Base-by-base conservation (phyloP, 2,888 invertebrate genomes). In the Isotomurus palustris region DNA sequence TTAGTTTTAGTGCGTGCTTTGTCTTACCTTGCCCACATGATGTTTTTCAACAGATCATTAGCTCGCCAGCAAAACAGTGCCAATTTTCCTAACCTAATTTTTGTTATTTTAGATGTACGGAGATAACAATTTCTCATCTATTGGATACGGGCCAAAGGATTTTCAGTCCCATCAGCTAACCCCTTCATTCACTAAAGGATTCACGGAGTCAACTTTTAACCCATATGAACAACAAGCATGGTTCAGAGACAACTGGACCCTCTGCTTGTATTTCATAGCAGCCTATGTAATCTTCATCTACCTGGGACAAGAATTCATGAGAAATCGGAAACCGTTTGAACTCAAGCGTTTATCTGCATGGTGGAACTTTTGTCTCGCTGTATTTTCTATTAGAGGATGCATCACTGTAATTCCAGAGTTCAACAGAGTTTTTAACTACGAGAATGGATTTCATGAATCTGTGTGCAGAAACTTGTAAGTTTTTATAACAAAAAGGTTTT, bases 181-280 rank as follows among this genome's bases (percentile, higher is more conserved):
- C n/a, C n/a, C n/a, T n/a, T n/a, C n/a, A n/a, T n/a, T n/a, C n/a
- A n/a, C n/a, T n/a, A n/a, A n/a, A n/a, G n/a, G n/a, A n/a, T n/a
- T n/a, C n/a, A n/a, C n/a, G n/a, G n/a, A n/a, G n/a, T n/a, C n/a
- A 38, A 87, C 90, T 74, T 96, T 95, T 78, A 88, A 90, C 74
- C 91, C 92, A 74, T 83, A 87, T 72, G 84, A 87, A 71, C 89
- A 91, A 72, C 83, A 88, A 74, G 84, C 85, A 78, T 96, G 95
- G 93, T 96, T 97, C 93, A 84, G 86, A 70, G 85, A 89, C 73
- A 91, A 97, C 77, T 97, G 97, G 97, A 91, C 90, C 57, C 84
- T 88, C 74, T 89, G 90, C 55, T 90, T 94, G 77, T 91, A 92
- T 73, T 87, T 86, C 75, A 83, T 89, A 63, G 90, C 88, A 66